Evolutionary conservation across 1,140 invertebrate species (phyloP), one percentile per base, ranked within the genome.

Genomic region (Sweltsa coloradensis): DNA sequence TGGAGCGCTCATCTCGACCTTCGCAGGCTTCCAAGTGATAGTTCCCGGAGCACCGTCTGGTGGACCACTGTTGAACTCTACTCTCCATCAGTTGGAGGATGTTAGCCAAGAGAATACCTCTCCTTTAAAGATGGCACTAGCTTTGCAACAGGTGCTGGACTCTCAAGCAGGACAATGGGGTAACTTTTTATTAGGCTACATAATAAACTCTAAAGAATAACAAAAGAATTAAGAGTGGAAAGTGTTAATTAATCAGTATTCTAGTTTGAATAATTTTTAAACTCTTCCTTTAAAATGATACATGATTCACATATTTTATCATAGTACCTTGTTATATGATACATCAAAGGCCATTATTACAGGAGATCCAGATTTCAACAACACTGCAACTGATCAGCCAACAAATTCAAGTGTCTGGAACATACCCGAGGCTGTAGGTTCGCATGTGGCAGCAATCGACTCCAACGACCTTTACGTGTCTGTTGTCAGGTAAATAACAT

Each of bases 401-500:
- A n/a, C n/a, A n/a, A n/a, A n/a, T n/a, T n/a, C n/a, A n/a, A 26
- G 57, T 61, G 49, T 14, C 52, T 61, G 56, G 62, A 61, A 57
- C 62, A 60, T 53, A 16, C 54, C 63, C 51, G 64, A 62, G 52
- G 69, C 70, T 53, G 70, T 67, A 42, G 70, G 73, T 23, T 71
- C 73, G 7, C 74, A 73, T 47, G 66, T 84, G 13, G 73, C 76
- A 36, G 75, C 74, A 42, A 72, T 79, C 41, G 82, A 84, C 64
- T 65, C 68, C 47, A 64, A 72, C 56, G 83, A 84, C 57, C 68
- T 75, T 19, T 83, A 84, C 61, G 76, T 82, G 9, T 78, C 79
- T 19, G 63, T 81, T 27, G 72, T 82, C 48, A 78, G 75, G 82
- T 87, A 63, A 71, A 75, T 72, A n/a, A n/a, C n/a, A n/a, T n/a